These are phyloP conservation scores for Miltochrista miniata DNA, from an alignment of 2,888 invertebrate species.

Conservation along the genomic window DNA sequence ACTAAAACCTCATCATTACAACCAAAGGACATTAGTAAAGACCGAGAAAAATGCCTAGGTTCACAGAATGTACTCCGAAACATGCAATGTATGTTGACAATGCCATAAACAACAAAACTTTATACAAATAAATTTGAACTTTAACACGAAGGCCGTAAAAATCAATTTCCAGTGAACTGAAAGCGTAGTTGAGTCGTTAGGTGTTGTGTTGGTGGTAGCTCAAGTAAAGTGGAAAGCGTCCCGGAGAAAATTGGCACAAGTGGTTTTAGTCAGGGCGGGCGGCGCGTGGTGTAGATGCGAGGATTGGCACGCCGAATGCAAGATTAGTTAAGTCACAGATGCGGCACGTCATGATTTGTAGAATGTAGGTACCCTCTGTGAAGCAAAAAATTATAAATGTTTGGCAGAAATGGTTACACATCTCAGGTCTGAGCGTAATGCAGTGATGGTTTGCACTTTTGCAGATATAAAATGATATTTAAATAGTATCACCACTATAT, in stretches of 20 bases:
- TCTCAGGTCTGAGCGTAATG: no score
- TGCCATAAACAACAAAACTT: constrained; percentile 27
- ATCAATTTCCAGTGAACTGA: constrained; percentile 44
- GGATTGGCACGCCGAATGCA: constrained; percentile 51
- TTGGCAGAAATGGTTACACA: no score
- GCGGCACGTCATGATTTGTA: constrained; percentile 9
- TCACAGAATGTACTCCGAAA: constrained; percentile 68
- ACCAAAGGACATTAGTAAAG: constrained; percentile 73
- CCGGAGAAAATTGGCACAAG: constrained; percentile 83
- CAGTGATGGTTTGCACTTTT: no score
- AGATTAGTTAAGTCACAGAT: constrained; percentile 37
- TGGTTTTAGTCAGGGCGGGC: constrained; percentile 77
- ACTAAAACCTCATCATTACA: constrained; percentile 77
- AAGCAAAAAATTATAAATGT: constrained; percentile 1
- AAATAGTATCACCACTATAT: no score
- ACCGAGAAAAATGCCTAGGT: constrained; percentile 73
- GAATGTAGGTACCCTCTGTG: constrained; percentile 24
- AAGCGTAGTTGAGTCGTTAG: constrained; percentile 58
- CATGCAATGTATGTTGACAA: constrained; percentile 38
- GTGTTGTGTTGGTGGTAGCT: constrained; percentile 59
- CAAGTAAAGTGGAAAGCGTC: constrained; percentile 81
- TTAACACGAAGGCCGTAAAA: constrained; percentile 44
- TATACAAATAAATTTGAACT: constrained; percentile 47
- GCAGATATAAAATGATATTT: no score
- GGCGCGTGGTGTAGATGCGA: constrained; percentile 39